phyloP scores from a whole-genome alignment of 2,113 vertebrate species.

The Sphyrna mokarran region DNA sequence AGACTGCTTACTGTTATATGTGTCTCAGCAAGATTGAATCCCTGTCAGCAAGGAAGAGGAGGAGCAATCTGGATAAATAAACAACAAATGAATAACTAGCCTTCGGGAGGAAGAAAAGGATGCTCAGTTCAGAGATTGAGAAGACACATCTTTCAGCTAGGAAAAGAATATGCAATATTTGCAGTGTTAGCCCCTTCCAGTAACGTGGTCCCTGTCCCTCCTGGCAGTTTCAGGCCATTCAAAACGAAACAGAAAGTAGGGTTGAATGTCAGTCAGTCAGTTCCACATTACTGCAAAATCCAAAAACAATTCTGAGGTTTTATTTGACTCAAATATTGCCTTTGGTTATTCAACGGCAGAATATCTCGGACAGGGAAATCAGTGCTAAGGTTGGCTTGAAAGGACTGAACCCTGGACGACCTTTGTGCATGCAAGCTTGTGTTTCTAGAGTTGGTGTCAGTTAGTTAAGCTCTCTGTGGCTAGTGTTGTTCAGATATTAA shows the following conservation, averaged over 20 bases:
- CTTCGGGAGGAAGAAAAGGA: background rate
- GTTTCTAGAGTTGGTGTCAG: background rate
- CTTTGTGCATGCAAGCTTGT: background rate
- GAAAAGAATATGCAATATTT: background rate
- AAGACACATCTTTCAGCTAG: background rate
- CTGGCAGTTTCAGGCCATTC: background rate
- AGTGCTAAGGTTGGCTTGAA: background rate
- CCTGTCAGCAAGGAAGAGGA: no score
- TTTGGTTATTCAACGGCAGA: background rate
- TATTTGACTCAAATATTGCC: slow-evolving; percentile 20
- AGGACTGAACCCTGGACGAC: background rate
- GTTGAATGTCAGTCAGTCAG: background rate
- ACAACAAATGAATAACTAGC: background rate
- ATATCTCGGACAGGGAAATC: background rate
- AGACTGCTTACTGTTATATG: background rate
- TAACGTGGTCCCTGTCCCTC: background rate
- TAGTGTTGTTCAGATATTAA: background rate
- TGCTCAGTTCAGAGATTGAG: background rate
- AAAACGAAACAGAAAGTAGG: slow-evolving; percentile 21
- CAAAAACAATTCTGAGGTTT: slow-evolving; percentile 34
- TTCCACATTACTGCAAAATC: background rate
- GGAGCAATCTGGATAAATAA: background rate
- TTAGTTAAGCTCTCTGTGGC: background rate
- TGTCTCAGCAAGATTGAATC: background rate
- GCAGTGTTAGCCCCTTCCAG: background rate